Evolutionary conservation across 2,888 invertebrate genomes (phyloP).

Genomic region (Drymonia ruficornis): DNA sequence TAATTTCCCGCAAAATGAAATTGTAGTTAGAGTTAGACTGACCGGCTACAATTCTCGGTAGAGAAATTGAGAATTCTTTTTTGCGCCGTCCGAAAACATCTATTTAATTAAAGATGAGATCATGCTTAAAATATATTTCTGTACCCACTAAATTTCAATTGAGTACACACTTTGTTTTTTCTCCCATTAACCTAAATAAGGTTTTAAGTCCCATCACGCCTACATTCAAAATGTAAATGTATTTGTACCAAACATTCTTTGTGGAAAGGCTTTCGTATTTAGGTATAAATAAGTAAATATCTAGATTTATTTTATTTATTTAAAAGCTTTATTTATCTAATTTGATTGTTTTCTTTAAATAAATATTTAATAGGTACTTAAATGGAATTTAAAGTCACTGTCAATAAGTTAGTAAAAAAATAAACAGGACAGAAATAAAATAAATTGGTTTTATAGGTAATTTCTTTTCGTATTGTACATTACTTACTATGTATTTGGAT

Average conservation of each 20-base stretch:
- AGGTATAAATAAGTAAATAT: too few species aligned
- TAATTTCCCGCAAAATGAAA: conserved; percentile 31
- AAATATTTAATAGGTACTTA: too few species aligned
- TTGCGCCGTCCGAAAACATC: conserved; percentile 8
- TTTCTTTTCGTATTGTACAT: not conserved
- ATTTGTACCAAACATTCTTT: not conserved
- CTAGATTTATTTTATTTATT: too few species aligned
- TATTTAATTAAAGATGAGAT: conserved; percentile 9
- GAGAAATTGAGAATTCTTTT: conserved; percentile 19
- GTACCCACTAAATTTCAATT: too few species aligned
- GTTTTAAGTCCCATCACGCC: not conserved
- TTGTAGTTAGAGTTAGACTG: conserved; percentile 30
- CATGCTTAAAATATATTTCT: not conserved
- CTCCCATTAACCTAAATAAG: not conserved
- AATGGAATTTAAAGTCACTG: too few species aligned
- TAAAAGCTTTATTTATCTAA: not conserved
- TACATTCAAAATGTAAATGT: not conserved
- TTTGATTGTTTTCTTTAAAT: not conserved
- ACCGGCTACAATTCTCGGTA: conserved; percentile 11
- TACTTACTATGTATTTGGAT: not conserved
- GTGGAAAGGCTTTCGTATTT: not conserved
- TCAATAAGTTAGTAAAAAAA: too few species aligned
- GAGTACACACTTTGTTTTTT: not conserved
- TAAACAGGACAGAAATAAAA: not conserved
- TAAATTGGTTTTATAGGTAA: not conserved